These are phyloP conservation scores for Glaucopsyche alexis DNA, from an alignment of 2,888 invertebrate genomes.

Conservation along the genomic window DNA sequence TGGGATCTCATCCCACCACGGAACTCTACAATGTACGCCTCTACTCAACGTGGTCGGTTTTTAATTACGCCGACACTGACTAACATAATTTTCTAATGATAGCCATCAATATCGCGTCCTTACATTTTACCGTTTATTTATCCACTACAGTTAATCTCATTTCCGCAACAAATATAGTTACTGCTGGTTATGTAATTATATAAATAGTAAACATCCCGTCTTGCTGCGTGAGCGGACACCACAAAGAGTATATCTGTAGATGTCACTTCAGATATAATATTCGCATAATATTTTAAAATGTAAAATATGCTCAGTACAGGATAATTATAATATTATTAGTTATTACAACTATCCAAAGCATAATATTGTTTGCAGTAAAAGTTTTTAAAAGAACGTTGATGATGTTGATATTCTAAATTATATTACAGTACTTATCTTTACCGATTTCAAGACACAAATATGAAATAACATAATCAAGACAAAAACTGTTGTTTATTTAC, in stretches of 20 bases:
- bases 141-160: conserved; percentile 44
- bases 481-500: conserved; percentile 34
- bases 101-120: conserved; percentile 45
- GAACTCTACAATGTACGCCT: neutral
- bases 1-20: neutral
- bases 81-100: conserved; percentile 54
- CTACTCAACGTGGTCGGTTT: conserved; percentile 29
- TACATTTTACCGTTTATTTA: conserved; percentile 41
- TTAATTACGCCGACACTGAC: conserved; percentile 53
- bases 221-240: conserved; percentile 1
- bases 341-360: neutral
- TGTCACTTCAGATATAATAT: conserved; percentile 12
- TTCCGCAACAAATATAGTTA: conserved; percentile 35
- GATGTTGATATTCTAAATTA: neutral
- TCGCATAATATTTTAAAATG: conserved; percentile 8
- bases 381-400: neutral
- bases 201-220: conserved; percentile 16
- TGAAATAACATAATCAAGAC: conserved; percentile 33
- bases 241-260: neutral
- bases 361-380: neutral
- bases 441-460: conserved; percentile 1
- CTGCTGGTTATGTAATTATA: conserved; percentile 22
- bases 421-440: neutral
- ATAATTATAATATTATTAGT: too few species aligned
- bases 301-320: neutral